A percentile compares a stretch with the other conserved stretches of the same genome.
These are phyloP conservation scores for Sus cebifrons DNA, from an alignment of 2,797 vertebrate species.

Conservation along the genomic window DNA sequence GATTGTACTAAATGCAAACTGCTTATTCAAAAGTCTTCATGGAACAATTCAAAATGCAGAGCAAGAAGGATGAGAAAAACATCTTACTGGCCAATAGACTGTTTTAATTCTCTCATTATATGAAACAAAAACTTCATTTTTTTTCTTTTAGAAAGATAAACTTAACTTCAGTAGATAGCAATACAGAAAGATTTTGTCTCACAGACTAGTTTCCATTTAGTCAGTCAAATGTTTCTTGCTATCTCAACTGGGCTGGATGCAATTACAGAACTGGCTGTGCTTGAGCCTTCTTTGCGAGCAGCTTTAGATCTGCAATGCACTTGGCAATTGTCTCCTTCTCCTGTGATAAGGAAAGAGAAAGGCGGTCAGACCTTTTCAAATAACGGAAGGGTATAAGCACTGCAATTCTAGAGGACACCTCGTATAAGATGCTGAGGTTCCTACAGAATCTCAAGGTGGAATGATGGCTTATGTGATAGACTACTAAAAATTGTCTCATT, in stretches of 20 bases:
- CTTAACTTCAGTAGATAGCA: slow-evolving; percentile 47
- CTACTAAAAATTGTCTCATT: neutral
- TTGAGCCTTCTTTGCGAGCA: slow-evolving; percentile 92
- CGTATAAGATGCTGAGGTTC: neutral
- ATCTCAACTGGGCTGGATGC: neutral
- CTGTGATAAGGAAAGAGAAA: slow-evolving; percentile 90
- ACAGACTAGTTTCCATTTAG: slow-evolving; percentile 65
- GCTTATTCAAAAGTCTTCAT: slow-evolving; percentile 62
- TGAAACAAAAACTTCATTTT: neutral
- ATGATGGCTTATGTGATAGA: neutral
- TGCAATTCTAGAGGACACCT: neutral
- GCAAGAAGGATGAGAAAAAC: slow-evolving; percentile 59
- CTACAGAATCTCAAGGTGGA: neutral
- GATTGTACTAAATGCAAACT: slow-evolving; percentile 67
- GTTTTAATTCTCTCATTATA: slow-evolving; percentile 40
- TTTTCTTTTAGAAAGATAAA: slow-evolving; percentile 36
- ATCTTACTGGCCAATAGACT: slow-evolving; percentile 2
- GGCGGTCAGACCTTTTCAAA: slow-evolving; percentile 34
- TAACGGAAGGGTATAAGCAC: neutral
- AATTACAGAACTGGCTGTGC: slow-evolving; percentile 85
- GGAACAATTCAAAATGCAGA: slow-evolving; percentile 58
- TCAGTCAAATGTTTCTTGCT: neutral
- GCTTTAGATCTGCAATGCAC: slow-evolving; percentile 96
- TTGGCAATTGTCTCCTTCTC: slow-evolving; percentile 98
- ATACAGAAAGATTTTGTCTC: slow-evolving; percentile 77